Evolutionary conservation across 92 coral and sea anemone species (phyloP), one percentile per base, ranked within the genome.

Genomic region (Siderastrea siderea): DNA sequence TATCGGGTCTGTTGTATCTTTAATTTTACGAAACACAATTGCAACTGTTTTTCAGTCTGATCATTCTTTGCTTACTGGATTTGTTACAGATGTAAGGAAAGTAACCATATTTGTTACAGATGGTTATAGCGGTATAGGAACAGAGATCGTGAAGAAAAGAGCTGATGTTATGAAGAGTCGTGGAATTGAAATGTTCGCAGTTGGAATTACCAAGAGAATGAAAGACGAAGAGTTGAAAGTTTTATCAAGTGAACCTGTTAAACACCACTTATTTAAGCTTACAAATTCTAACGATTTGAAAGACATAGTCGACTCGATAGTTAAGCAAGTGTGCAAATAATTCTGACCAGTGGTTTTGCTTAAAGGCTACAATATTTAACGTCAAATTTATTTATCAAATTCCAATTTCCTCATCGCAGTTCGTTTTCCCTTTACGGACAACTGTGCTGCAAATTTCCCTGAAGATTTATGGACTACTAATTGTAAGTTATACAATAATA

Each of bases 91-190:
- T 44, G 77, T 84, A 9, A 91, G 75, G 70, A 66, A 64, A 77
- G 94, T 81, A 17, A 71, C 84, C 19, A 88, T 91, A 4, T 47
- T 91, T 66, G 8, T 91, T 17, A 91, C 91, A 48, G 94, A 91
- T 75, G 90, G 87, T 0, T 91, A 61, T 53, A 84, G 90, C 59
- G 47, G 67, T 14, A 67, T 67, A 7, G 94, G 94, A 19, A 10
- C 80, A 38, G 94, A 91, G 15, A 86, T 60, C 68, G 81, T 81
- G 3, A 75, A 61, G 10, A 60, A 57, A n/a, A 59, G 47, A 47
- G 84, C 86, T 5, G 68, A 69, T 7, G 13, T 13, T 14, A 43
- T 91, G 60, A 81, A 76, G 16, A 63, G 75, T 11, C 43, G 77
- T 8, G 88, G 94, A 16, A 80, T 91, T 44, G 83, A 80, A 85